phyloP scores from a whole-genome alignment of 2,888 invertebrate genomes.

The Operophtera brumata region DNA sequence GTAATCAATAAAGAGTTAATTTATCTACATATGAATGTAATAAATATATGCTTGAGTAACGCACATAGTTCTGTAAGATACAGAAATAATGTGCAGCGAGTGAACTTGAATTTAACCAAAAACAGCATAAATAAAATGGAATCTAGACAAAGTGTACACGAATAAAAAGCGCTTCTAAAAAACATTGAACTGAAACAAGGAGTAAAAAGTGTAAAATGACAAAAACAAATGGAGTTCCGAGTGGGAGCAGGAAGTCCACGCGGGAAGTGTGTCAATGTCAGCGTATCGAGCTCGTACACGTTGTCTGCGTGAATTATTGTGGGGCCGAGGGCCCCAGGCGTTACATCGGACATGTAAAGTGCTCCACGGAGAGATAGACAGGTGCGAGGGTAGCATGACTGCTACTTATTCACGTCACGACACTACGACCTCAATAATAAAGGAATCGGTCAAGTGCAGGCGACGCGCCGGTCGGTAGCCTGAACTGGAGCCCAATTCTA shows the following conservation, averaged over 20 bases:
- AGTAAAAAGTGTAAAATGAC: conserved; percentile 42
- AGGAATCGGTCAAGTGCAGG: conserved; percentile 30
- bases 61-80: too few relatives aligned
- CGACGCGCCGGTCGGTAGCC: background rate
- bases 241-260: conserved; percentile 56
- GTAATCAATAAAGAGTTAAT: too few relatives aligned
- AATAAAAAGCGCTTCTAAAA: conserved; percentile 52
- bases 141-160: conserved; percentile 43
- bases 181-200: conserved; percentile 41
- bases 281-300: conserved; percentile 53
- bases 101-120: conserved; percentile 42
- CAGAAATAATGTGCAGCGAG: conserved; percentile 39
- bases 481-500: too few relatives aligned
- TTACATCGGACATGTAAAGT: conserved; percentile 7
- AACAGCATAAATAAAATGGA: conserved; percentile 42
- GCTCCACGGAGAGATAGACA: background rate
- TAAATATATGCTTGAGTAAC: too few relatives aligned
- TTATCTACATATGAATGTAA: too few relatives aligned
- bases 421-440: conserved; percentile 31
- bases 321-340: conserved; percentile 9
- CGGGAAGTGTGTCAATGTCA: conserved; percentile 75
- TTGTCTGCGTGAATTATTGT: conserved; percentile 43
- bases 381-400: background rate
- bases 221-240: conserved; percentile 54
- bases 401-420: conserved; percentile 18